Percentiles rank a stretch among this genome's conserved stretches.
These are phyloP conservation scores for Ophion slaviceki DNA, from an alignment of 2,888 invertebrate species.

Conservation along the genomic window DNA sequence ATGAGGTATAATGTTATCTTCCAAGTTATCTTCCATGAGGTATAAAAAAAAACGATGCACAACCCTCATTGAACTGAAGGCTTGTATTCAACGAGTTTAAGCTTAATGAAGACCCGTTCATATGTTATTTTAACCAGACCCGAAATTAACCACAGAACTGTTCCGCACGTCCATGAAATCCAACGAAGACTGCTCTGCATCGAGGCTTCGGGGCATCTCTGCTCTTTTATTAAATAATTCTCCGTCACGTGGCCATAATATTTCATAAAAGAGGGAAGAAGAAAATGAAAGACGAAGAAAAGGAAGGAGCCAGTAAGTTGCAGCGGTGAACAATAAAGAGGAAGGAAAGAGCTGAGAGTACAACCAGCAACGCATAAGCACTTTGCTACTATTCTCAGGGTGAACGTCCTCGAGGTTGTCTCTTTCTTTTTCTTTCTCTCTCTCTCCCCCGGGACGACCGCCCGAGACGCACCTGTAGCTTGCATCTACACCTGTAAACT, in stretches of 20 bases:
- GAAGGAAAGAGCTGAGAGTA: slow-evolving; percentile 33
- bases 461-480: slow-evolving; percentile 62
- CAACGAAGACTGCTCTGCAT: not conserved
- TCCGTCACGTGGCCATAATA: not conserved
- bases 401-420: slow-evolving; percentile 49
- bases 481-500: slow-evolving; percentile 72
- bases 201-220: not conserved
- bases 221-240: slow-evolving; percentile 5
- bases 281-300: slow-evolving; percentile 43
- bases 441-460: slow-evolving; percentile 64
- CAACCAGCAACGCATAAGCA: slow-evolving; percentile 54
- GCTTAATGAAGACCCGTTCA: not conserved
- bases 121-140: not conserved
- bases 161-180: not conserved
- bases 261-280: slow-evolving; percentile 44
- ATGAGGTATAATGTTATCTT: too few species aligned
- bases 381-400: slow-evolving; percentile 45
- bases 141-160: not conserved
- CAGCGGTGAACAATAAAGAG: slow-evolving; percentile 48
- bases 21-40: not conserved
- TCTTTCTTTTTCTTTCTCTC: slow-evolving; percentile 3
- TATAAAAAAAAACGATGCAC: not conserved
- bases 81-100: not conserved
- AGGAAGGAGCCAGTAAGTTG: slow-evolving; percentile 9
- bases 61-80: not conserved